Evolutionary conservation across 2,113 vertebrate genomes (phyloP), one percentile per base, ranked within the genome.

Genomic region (Carassius auratus): DNA sequence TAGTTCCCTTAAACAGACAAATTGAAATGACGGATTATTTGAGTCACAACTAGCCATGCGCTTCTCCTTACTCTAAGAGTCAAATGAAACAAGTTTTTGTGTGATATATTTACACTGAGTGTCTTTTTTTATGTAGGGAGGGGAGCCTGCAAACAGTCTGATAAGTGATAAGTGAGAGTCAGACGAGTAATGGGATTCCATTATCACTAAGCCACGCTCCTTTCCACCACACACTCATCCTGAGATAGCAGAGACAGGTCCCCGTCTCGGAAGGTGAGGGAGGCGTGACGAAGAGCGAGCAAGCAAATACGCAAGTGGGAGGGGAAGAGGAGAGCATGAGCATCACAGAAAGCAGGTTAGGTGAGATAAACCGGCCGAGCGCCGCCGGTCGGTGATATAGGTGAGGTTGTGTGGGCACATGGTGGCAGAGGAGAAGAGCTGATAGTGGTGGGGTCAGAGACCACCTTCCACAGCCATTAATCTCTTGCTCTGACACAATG

Each of bases 101-200:
- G 84, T 85, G 9, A 33, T 81, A 26, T 80, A 71, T 38, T 68
- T 68, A 5, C 5, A 42, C 14, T 45, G 21, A 48, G 55, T 76
- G 48, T 45, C 15, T 9, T 87, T 77, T 48, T 45, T 61, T 50
- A 23, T n/a, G 38, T 26, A 79, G 73, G 82, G 52, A 76, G 30
- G 12, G 86, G 86, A 89, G 86, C 90, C 92, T 93, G 93, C 68
- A 88, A 82, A 59, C 21, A 1, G 57, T 64, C 85, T 90, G 92
- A 94, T 94, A 93, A 94, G 91, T 91, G 79, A 87, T 80, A 88
- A 76, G 92, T 85, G 85, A 87, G 3, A 87, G 88, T 85, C 81
- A 87, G 83, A 88, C 80, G 84, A 89, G 88, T 88, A 91, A 94
- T 92, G 85, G 86, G 93, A 93, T 92, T 91, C 90, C 90, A 90